Evolutionary conservation across 1,140 invertebrate species (phyloP), one percentile per base, ranked within the genome.

Genomic region (Goniozus legneri): DNA sequence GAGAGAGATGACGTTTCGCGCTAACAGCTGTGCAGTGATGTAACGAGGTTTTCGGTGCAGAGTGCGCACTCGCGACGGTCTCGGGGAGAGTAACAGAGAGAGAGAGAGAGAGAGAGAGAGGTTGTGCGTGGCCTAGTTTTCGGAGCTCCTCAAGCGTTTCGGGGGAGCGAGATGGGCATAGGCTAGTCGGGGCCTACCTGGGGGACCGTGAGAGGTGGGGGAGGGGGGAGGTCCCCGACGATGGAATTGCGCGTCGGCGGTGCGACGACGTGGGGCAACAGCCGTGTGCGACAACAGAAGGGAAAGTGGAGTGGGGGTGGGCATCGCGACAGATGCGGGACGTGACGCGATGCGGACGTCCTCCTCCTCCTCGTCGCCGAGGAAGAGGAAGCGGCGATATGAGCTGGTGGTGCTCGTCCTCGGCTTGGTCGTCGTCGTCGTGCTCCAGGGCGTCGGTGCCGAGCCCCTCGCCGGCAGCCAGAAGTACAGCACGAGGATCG

Each of bases 401-500:
- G n/a, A n/a, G n/a, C n/a, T n/a, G n/a, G n/a, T n/a, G n/a, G n/a
- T n/a, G n/a, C n/a, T n/a, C n/a, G n/a, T 34, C 67, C 54, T 61
- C 56, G 45, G 46, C 60, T 42, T 67, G 30, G 41, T 69, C 63
- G 64, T 81, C 58, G 67, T 78, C 65, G 62, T 76, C 60, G 69
- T 76, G 58, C 65, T 79, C 62, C 69, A 75, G 67, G 64, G 71
- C 48, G 66, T 43, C 59, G 69, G 61, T 54, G 60, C 57, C 14
- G 67, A 67, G 6, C 63, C 64, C 59, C 62, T 77, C 71, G 44
- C 74, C 76, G 58, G 74, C 67, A 61, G 74, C 77, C 83, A 84
- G 68, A 89, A 89, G 69, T 87, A 88, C 64, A 85, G 85, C 73
- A 84, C 88, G 35, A 79, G 89, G 47, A 83, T 91, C 21, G 86